Evolutionary conservation across 2,113 vertebrate genomes (phyloP).

Genomic region (Dasyurus viverrinus): DNA sequence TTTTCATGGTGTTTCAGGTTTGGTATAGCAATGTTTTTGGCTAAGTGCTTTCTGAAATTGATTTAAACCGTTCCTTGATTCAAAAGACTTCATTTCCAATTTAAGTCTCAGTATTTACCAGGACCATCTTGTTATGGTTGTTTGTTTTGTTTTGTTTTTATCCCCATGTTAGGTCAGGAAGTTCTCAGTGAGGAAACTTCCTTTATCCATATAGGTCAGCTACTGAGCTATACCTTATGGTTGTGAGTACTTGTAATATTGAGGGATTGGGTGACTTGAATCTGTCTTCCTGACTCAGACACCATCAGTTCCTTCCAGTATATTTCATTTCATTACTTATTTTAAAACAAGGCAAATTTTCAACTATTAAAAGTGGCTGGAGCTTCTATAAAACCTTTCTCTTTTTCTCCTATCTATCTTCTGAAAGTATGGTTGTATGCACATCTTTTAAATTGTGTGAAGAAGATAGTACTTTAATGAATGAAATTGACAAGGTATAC

Average conservation of each 20-base stretch:
- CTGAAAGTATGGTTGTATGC: background rate
- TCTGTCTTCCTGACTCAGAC: background rate
- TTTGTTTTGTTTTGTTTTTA: too few relatives aligned
- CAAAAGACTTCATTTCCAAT: constrained; percentile 32
- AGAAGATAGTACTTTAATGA: constrained; percentile 26
- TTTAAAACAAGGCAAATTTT: constrained; percentile 29
- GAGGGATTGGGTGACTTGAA: background rate
- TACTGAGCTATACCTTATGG: background rate
- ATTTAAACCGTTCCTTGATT: constrained; percentile 39
- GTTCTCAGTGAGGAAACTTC: background rate
- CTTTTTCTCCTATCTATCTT: constrained; percentile 45
- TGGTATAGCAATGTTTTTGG: constrained; percentile 9
- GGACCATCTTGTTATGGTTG: constrained; percentile 33
- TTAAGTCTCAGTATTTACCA: constrained; percentile 8
- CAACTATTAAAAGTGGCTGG: background rate
- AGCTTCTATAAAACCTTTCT: constrained; percentile 43
- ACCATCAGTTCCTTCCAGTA: background rate
- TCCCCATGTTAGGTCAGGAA: background rate
- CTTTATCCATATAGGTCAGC: background rate
- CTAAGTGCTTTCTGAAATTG: constrained; percentile 19
- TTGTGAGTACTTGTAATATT: background rate
- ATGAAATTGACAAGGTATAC: constrained; percentile 27
- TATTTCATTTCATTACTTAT: background rate
- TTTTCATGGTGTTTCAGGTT: constrained; percentile 5
- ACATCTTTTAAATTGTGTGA: constrained; percentile 31